Conservation (phyloP, 2,888 invertebrate species). For the Macaria notata region DNA sequence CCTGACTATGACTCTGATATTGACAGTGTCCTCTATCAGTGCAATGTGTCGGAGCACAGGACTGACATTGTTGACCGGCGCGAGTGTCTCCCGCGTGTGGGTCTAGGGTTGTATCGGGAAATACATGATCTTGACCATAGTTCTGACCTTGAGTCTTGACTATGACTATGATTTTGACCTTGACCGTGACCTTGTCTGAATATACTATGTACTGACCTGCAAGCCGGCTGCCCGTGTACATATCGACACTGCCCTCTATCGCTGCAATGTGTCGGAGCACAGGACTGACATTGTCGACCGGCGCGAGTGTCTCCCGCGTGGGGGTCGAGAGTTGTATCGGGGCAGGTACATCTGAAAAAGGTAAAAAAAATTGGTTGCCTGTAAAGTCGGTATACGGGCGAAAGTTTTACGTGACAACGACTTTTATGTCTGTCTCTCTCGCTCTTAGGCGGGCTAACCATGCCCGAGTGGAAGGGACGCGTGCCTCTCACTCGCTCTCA, state of each 20-base stretch:
- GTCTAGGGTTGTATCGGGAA: constrained; percentile 89
- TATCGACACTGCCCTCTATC: constrained; percentile 93
- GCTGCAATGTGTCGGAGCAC: constrained; percentile 90
- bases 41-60: constrained; percentile 90
- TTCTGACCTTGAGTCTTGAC: too few species aligned
- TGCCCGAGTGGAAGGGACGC: too few species aligned
- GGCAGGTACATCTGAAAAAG: constrained; percentile 77
- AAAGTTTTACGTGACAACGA: too few species aligned
- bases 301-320: constrained; percentile 83
- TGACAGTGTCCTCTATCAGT: constrained; percentile 93
- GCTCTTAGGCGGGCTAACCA: too few species aligned
- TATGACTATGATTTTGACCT: too few species aligned
- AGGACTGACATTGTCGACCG: constrained; percentile 90
- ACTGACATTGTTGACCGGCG: constrained; percentile 89
- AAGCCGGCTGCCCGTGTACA: constrained; percentile 87
- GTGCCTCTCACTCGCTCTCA: too few species aligned
- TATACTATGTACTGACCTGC: constrained; percentile 77
- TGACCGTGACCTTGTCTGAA: too few species aligned
- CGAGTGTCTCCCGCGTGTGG: constrained; percentile 83
- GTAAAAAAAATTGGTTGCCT: too few species aligned
- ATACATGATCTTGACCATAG: too few species aligned
- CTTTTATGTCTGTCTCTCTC: too few species aligned
- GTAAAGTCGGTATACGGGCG: too few species aligned
- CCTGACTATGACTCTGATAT: too few species aligned
- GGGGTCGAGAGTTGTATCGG: constrained; percentile 88